These are phyloP conservation scores for Cranoglanis bouderius DNA, from an alignment of 2,113 vertebrate species.

Conservation along the genomic window DNA sequence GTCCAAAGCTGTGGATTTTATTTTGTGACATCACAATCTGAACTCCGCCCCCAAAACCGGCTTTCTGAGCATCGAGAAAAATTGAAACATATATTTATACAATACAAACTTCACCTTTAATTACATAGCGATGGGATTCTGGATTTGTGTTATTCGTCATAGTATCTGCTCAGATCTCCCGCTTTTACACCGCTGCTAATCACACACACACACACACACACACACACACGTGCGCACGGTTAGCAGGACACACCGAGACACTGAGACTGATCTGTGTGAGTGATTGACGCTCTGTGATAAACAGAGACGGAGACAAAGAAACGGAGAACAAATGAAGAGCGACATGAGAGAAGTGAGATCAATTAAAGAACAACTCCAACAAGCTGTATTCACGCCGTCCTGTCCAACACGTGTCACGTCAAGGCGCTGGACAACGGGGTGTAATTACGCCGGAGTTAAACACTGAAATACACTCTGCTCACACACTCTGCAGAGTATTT, in stretches of 20 bases:
- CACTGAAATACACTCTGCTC: not conserved
- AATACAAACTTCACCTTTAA: not conserved
- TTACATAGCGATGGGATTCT: not conserved
- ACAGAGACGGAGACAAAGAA: not conserved
- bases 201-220: not conserved
- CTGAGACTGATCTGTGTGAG: not conserved
- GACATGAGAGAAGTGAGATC: not conserved
- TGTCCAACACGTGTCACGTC: not conserved
- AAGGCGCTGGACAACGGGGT: not conserved
- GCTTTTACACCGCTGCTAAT: not conserved
- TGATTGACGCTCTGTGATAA: not conserved
- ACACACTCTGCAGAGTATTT: not conserved
- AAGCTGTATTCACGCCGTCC: not conserved
- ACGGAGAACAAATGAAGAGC: not conserved
- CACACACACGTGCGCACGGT: not conserved
- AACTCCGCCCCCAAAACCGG: not conserved
- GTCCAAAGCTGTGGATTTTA: not conserved
- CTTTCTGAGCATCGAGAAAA: not conserved
- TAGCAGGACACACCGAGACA: not conserved
- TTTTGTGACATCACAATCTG: not conserved
- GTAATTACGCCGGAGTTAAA: not conserved
- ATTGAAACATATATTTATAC: not conserved
- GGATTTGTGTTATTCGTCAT: slow-evolving; percentile 23
- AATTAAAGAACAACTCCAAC: not conserved
- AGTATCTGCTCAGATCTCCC: slow-evolving; percentile 27